Percentiles rank a stretch among this genome's conserved stretches.
Conservation (phyloP, 1,140 invertebrate species). For the Leptinotarsa undecemlineata region DNA sequence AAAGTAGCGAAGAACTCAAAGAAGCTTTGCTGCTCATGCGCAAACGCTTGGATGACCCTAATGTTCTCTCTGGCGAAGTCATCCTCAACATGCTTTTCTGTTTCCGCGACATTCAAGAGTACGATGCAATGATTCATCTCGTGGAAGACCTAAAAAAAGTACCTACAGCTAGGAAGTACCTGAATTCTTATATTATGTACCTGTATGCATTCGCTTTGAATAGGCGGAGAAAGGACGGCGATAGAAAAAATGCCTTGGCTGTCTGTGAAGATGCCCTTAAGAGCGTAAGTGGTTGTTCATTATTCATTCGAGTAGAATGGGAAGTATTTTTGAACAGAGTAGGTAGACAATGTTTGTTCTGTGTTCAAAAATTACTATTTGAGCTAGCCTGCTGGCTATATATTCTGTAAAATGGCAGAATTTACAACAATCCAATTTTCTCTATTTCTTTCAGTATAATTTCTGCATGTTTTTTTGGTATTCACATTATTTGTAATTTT, state of each 20-base stretch:
- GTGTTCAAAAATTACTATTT: no score
- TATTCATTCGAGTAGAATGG: no score
- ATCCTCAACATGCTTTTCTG: slow-evolving; percentile 91
- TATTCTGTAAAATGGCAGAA: no score
- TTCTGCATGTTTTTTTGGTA: no score
- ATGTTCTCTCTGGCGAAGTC: slow-evolving; percentile 92
- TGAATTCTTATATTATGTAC: slow-evolving; percentile 88
- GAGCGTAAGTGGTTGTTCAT: slow-evolving; percentile 56
- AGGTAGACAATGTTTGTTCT: no score
- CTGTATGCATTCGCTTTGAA: slow-evolving; percentile 97
- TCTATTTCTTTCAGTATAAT: no score
- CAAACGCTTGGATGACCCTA: slow-evolving; percentile 92
- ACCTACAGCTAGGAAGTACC: slow-evolving; percentile 87
- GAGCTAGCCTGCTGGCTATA: no score
- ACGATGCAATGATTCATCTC: slow-evolving; percentile 96
- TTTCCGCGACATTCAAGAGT: slow-evolving; percentile 93
- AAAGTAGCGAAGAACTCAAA: slow-evolving; percentile 83
- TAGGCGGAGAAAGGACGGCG: slow-evolving; percentile 89
- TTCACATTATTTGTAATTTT: no score
- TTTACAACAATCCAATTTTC: no score
- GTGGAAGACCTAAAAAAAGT: slow-evolving; percentile 95
- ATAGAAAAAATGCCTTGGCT: slow-evolving; percentile 89
- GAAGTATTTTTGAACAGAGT: no score
- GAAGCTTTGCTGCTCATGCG: slow-evolving; percentile 88
- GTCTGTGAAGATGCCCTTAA: slow-evolving; percentile 90